These are phyloP conservation scores for Maniola jurtina DNA, from an alignment of 1,140 invertebrate species.

Conservation along the genomic window DNA sequence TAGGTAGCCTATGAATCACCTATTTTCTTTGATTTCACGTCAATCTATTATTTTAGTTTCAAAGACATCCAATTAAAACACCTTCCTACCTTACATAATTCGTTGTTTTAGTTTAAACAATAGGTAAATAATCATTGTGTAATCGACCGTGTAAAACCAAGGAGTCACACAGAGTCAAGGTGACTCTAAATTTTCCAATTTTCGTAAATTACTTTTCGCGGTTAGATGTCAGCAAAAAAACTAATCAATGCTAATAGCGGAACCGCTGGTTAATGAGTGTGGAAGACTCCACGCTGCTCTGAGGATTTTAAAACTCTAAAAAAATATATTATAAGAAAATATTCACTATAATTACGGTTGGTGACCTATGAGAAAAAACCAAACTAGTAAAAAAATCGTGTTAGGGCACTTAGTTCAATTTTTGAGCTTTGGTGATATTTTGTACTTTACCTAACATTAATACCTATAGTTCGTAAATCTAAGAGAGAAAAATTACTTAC, in stretches of 20 bases:
- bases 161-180: conserved; percentile 15
- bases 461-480: no score
- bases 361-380: background rate
- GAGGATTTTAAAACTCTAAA: background rate
- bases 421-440: no score
- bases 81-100: background rate
- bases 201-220: conserved; percentile 30
- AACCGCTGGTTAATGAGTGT: conserved; percentile 26
- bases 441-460: no score
- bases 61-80: background rate
- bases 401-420: no score
- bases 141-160: background rate
- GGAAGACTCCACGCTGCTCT: conserved; percentile 1
- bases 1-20: no score
- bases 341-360: background rate
- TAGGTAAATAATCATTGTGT: background rate
- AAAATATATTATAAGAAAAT: conserved; percentile 5
- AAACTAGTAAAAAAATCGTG: no score
- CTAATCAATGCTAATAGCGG: conserved; percentile 27
- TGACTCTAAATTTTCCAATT: conserved; percentile 25
- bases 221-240: conserved; percentile 23
- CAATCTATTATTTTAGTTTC: no score
- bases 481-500: no score
- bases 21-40: no score
- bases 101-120: background rate